A percentile compares a stretch with the other conserved stretches of the same genome.
These are phyloP conservation scores for Semnornis frantzii DNA, from an alignment of 2,113 vertebrate genomes.

Conservation along the genomic window DNA sequence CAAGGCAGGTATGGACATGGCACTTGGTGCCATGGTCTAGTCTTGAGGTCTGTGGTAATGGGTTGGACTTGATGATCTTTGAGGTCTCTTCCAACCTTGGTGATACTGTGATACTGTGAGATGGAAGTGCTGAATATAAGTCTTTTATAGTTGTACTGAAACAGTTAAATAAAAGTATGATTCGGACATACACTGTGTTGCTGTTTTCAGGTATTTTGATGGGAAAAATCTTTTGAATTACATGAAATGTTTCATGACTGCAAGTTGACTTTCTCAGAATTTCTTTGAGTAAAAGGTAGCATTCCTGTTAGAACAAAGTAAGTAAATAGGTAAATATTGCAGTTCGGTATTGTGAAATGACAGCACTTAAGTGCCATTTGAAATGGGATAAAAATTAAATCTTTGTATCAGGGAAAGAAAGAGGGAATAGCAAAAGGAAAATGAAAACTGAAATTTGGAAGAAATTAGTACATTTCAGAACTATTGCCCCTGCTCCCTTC, in stretches of 20 bases:
- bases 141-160: background rate
- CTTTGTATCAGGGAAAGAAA: background rate
- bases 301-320: background rate
- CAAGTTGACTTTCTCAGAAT: background rate
- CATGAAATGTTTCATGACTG: background rate
- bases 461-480: background rate
- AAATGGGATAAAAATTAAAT: background rate
- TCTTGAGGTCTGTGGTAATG: no score
- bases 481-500: background rate
- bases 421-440: background rate
- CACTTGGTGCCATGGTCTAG: no score
- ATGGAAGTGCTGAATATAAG: background rate
- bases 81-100: no score
- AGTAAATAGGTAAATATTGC: background rate
- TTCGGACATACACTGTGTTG: background rate
- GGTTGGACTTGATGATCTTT: no score
- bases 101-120: no score
- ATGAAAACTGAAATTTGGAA: background rate
- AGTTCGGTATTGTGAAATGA: background rate
- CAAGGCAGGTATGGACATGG: no score
- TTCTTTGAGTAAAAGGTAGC: background rate
- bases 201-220: background rate
- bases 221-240: background rate
- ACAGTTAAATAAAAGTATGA: background rate
- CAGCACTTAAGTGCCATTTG: background rate